Evolutionary conservation across 2,888 invertebrate genomes (phyloP), one percentile per base, ranked within the genome.

Genomic region (Ormyrus rosae): DNA sequence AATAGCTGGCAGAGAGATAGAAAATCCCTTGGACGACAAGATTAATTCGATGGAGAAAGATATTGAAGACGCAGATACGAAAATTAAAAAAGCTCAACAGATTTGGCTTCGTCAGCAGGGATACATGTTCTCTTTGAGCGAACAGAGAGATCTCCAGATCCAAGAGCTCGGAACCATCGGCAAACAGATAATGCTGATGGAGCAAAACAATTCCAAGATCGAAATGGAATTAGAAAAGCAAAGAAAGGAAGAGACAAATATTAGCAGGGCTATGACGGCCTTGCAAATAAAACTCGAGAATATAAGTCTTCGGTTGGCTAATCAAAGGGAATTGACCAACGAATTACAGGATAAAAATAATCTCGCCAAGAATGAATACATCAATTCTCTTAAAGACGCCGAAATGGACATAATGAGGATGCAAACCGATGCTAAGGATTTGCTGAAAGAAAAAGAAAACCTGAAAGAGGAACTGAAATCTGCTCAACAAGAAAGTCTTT

Each of bases 31-130:
- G 86, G 94, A 95, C 88, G 88, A 93, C 55, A 93, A 94, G 88
- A 94, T 96, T 34, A 92, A 92, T 6, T 92, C 93, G 80, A 85
- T 96, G 82, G 95, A 96, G 87, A 93, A 93, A 85, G 92, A 92
- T 78, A 94, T 96, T 76, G 92, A 92, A 63, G 91, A 93, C 45
- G 90, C 93, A 2, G 93, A 94, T 64, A 92, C 92, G 81, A 93
- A 93, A 85, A 94, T 94, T 13, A 93, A 94, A 84, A 91, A 92
- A 69, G 89, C 94, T 85, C 95, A 96, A 89, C 93, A 94, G 84
- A 94, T 94, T 88, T 96, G 96, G 96, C 91, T 96, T 83, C 93
- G 95, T 69, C 93, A 95, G 83, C 96, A 96, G 89, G 94, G 94
- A 0, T 94, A 94, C 87, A 93, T 95, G 78, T 93, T 96, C 1